These are phyloP conservation scores for Hybognathus amarus DNA, from an alignment of 2,797 vertebrate species.

Conservation along the genomic window DNA sequence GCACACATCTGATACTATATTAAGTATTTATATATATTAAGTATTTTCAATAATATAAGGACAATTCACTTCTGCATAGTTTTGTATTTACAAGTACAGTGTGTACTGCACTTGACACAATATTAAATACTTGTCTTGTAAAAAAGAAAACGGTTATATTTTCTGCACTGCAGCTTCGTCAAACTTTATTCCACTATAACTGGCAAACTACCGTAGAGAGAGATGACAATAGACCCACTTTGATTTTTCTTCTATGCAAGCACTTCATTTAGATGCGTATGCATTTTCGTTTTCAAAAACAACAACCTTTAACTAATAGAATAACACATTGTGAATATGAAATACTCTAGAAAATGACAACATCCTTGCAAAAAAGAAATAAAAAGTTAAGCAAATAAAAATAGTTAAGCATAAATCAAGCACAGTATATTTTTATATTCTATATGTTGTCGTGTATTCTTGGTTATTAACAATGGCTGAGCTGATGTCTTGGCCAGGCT, in stretches of 20 bases:
- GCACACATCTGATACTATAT: background rate
- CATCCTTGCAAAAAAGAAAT: background rate
- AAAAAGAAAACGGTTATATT: background rate
- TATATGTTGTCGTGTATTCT: background rate
- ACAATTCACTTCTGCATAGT: background rate
- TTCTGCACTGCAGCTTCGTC: background rate
- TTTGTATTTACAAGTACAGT: background rate
- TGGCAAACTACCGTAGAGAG: background rate
- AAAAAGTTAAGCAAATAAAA: background rate
- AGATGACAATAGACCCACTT: background rate
- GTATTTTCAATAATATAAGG: background rate
- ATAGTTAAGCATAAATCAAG: constrained; percentile 14
- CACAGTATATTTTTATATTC: background rate
- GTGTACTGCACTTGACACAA: background rate
- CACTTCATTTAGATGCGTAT: background rate
- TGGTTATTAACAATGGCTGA: background rate
- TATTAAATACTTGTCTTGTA: background rate
- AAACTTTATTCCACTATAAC: background rate
- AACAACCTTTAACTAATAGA: background rate
- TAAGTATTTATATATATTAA: background rate
- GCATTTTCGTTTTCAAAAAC: background rate
- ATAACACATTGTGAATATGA: background rate
- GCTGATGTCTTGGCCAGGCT: background rate
- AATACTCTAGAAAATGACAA: background rate
- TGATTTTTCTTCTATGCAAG: constrained; percentile 5